These are phyloP conservation scores for Orbicella faveolata DNA, from an alignment of 64 coral and sea anemone genomes.

Conservation along the genomic window DNA sequence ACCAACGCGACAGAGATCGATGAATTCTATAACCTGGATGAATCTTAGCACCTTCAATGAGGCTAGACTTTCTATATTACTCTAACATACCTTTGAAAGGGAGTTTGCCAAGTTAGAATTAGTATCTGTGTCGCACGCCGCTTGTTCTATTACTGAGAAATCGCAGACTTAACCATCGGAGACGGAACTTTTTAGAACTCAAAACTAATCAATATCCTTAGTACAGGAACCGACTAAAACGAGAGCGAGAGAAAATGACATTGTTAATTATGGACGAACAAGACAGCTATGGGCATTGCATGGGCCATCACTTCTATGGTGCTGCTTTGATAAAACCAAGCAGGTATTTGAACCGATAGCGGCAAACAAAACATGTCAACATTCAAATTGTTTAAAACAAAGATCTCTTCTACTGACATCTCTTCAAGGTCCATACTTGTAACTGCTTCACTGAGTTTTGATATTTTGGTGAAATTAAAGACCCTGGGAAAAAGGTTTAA, in stretches of 20 bases:
- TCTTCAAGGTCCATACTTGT: background rate
- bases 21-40: background rate
- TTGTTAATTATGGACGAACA: constrained; percentile 32
- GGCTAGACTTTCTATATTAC: background rate
- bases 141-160: background rate
- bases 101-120: background rate
- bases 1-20: background rate
- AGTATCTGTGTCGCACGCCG: background rate
- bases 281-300: background rate
- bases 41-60: constrained; percentile 3
- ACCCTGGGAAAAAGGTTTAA: too few species aligned
- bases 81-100: background rate
- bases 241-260: background rate
- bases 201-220: background rate
- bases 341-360: constrained; percentile 34
- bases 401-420: background rate
- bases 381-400: background rate
- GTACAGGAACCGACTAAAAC: background rate
- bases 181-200: background rate
- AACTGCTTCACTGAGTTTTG: background rate
- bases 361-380: constrained; percentile 33
- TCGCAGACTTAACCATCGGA: background rate
- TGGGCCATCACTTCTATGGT: constrained; percentile 12
- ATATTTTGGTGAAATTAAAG: too few species aligned
- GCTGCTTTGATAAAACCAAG: constrained; percentile 21